phyloP scores from a whole-genome alignment of 2,113 vertebrate species.

The Falco punctatus region DNA sequence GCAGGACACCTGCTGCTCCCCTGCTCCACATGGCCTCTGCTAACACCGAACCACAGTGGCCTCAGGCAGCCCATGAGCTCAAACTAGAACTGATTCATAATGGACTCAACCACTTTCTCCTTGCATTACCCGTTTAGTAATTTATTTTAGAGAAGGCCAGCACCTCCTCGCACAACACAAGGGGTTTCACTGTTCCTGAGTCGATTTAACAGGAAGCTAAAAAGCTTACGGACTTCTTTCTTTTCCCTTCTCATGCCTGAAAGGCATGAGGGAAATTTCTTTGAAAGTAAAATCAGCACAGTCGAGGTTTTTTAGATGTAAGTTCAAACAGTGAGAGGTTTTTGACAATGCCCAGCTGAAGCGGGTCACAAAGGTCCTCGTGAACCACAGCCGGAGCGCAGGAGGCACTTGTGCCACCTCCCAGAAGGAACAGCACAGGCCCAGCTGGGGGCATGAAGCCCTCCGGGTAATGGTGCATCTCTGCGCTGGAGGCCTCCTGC shows the following conservation, averaged over 20 bases:
- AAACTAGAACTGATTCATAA: neutral
- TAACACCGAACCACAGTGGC: neutral
- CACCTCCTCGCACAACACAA: neutral
- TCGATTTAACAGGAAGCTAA: neutral
- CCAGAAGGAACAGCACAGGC: neutral
- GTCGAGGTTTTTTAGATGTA: neutral
- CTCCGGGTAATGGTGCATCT: accelerated
- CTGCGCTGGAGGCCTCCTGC: accelerated
- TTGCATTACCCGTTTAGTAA: neutral
- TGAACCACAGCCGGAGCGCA: neutral
- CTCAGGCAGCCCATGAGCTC: neutral
- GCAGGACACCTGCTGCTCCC: accelerated
- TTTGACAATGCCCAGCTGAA: neutral
- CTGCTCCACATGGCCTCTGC: neutral
- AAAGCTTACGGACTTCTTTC: neutral
- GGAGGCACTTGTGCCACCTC: neutral
- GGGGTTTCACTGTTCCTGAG: neutral
- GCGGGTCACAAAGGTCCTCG: neutral
- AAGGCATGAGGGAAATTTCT: neutral
- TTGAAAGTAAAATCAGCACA: neutral
- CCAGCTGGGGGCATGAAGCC: neutral
- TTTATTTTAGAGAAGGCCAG: neutral
- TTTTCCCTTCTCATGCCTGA: neutral
- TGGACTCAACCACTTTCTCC: neutral
- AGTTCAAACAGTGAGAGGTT: neutral